Percentiles rank a stretch among this genome's conserved stretches.
Evolutionary conservation across 2,888 invertebrate genomes (phyloP).

Genomic region (Cerastis rubricosa): DNA sequence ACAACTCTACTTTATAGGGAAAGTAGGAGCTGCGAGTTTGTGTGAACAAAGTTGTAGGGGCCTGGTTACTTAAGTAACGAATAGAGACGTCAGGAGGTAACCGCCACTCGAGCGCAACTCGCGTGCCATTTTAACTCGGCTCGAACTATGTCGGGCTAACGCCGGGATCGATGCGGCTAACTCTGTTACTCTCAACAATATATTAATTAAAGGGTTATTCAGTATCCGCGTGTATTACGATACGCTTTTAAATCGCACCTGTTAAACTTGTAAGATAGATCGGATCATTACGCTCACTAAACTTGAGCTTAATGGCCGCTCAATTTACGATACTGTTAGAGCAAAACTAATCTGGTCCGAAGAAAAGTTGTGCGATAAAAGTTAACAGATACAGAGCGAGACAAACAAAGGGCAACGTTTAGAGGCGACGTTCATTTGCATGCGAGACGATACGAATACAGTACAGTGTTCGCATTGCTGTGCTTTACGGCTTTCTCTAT

Average conservation of each 20-base stretch:
- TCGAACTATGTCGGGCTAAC: slow-evolving; percentile 79
- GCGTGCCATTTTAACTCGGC: slow-evolving; percentile 83
- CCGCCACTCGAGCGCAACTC: slow-evolving; percentile 85
- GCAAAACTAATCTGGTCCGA: slow-evolving; percentile 83
- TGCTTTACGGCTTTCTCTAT: slow-evolving; percentile 76
- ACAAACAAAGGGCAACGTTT: slow-evolving; percentile 80
- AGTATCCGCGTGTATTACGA: slow-evolving; percentile 58
- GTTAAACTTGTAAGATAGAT: slow-evolving; percentile 74
- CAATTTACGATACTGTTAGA: slow-evolving; percentile 81
- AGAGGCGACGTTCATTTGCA: slow-evolving; percentile 82
- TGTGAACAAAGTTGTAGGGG: slow-evolving; percentile 86
- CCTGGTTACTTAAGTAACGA: slow-evolving; percentile 88
- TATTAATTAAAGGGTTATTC: slow-evolving; percentile 71
- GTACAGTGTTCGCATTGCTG: slow-evolving; percentile 72
- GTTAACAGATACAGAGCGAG: slow-evolving; percentile 75
- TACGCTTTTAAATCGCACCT: slow-evolving; percentile 67
- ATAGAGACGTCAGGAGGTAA: slow-evolving; percentile 87
- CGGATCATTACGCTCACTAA: slow-evolving; percentile 75
- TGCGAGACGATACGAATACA: slow-evolving; percentile 73
- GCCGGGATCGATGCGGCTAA: slow-evolving; percentile 73
- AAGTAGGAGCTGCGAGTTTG: slow-evolving; percentile 86
- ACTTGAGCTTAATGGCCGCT: slow-evolving; percentile 74
- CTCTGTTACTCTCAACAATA: slow-evolving; percentile 69
- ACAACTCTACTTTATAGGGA: slow-evolving; percentile 90
- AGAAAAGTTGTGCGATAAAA: slow-evolving; percentile 83